These are phyloP conservation scores for Diaphora mendica DNA, from an alignment of 2,888 invertebrate genomes.

Conservation along the genomic window DNA sequence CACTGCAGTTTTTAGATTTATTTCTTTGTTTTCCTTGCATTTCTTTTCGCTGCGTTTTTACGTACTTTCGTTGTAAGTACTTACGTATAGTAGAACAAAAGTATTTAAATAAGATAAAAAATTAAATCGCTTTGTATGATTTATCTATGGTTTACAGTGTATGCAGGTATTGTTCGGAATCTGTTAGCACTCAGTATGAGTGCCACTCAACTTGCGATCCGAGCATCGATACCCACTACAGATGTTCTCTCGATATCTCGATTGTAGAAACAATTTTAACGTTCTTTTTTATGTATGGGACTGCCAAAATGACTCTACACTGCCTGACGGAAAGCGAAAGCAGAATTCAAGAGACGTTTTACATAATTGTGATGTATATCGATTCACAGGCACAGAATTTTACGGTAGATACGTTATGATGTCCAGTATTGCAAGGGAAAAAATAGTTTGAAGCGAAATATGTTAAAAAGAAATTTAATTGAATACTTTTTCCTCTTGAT, in stretches of 20 bases:
- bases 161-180: not conserved
- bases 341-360: no score
- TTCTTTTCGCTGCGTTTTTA: not conserved
- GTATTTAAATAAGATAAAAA: not conserved
- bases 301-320: no score
- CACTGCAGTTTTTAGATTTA: not conserved
- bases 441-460: no score
- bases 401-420: no score
- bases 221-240: slow-evolving; percentile 1
- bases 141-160: not conserved
- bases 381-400: no score
- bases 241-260: not conserved
- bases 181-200: not conserved
- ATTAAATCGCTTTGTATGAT: not conserved
- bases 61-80: not conserved
- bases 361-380: no score
- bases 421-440: no score
- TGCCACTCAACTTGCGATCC: not conserved
- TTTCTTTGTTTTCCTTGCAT: not conserved
- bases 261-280: not conserved
- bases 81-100: not conserved
- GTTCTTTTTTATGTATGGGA: no score
- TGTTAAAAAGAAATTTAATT: not conserved
- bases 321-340: no score
- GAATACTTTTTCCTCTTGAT: not conserved